Evolutionary conservation across 2,113 vertebrate species (phyloP).

Genomic region (Hymenochirus boettgeri): DNA sequence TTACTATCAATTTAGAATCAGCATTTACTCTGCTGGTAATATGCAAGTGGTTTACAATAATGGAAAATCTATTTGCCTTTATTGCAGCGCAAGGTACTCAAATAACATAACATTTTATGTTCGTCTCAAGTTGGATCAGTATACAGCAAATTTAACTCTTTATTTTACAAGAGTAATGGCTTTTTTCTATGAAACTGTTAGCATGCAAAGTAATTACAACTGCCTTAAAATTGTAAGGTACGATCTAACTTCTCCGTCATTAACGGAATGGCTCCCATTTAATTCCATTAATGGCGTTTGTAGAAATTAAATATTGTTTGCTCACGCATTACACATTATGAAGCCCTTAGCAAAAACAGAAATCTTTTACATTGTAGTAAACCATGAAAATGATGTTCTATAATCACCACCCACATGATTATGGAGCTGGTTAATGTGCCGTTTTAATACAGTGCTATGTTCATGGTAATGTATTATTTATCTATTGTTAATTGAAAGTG

Average conservation of each 20-base stretch:
- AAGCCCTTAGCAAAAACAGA: neutral
- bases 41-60: constrained; percentile 53
- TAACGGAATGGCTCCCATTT: neutral
- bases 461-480: neutral
- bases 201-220: constrained; percentile 55
- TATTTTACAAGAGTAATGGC: constrained; percentile 54
- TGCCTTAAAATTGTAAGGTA: constrained; percentile 50
- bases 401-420: neutral
- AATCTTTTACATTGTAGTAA: neutral
- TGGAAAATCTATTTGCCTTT: constrained; percentile 60
- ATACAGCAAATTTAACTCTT: constrained; percentile 57
- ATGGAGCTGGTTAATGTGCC: neutral
- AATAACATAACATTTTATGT: constrained; percentile 56
- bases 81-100: constrained; percentile 54
- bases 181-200: constrained; percentile 49
- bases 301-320: constrained; percentile 1
- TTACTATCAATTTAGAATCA: constrained; percentile 54
- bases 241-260: neutral
- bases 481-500: neutral
- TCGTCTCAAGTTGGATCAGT: constrained; percentile 50
- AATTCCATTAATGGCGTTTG: neutral
- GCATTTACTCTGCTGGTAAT: constrained; percentile 47
- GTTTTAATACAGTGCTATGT: neutral
- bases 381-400: neutral
- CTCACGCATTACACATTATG: neutral